Evolutionary conservation across 2,888 invertebrate species (phyloP).

Genomic region (Drosophila gaucha): DNA sequence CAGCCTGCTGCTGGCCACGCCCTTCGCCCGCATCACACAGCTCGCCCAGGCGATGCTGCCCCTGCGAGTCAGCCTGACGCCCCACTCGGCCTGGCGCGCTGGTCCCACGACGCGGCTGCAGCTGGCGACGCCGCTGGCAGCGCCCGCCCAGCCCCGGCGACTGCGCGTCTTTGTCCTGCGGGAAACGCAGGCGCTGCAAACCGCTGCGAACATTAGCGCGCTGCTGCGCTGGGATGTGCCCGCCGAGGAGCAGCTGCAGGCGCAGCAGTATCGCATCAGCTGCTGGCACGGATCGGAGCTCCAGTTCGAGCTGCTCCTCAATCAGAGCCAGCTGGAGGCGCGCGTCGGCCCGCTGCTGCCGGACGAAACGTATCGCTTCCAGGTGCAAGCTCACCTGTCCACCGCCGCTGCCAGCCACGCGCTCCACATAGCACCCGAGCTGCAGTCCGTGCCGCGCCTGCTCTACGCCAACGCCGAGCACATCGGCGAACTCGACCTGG

Average conservation of each 20-base stretch:
- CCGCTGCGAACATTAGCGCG: conserved; percentile 85
- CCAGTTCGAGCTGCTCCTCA: conserved; percentile 61
- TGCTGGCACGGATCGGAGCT: conserved; percentile 87
- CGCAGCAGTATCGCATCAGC: conserved; percentile 87
- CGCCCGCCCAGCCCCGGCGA: conserved; percentile 90
- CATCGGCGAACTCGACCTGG: conserved; percentile 91
- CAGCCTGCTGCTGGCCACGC: conserved; percentile 61
- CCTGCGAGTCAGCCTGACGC: conserved; percentile 90
- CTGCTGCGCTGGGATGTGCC: conserved; percentile 94
- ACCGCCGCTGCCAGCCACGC: conserved; percentile 87
- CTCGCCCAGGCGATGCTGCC: conserved; percentile 88
- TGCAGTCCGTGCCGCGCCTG: conserved; percentile 92
- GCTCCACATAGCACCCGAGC: conserved; percentile 88
- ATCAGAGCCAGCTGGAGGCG: conserved; percentile 84
- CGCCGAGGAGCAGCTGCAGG: conserved; percentile 55
- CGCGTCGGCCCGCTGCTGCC: conserved; percentile 86
- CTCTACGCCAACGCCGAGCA: conserved; percentile 90
- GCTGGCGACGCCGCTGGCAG: conserved; percentile 92
- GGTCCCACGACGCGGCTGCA: conserved; percentile 87
- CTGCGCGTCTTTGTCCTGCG: conserved; percentile 90
- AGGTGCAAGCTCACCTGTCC: conserved; percentile 90
- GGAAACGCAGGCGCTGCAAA: conserved; percentile 81
- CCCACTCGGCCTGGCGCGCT: conserved; percentile 94
- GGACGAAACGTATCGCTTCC: conserved; percentile 89
- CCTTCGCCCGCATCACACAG: conserved; percentile 84